Evolutionary conservation across 1,140 invertebrate species (phyloP), one percentile per base, ranked within the genome.

Genomic region (Neodiprion fabricii): DNA sequence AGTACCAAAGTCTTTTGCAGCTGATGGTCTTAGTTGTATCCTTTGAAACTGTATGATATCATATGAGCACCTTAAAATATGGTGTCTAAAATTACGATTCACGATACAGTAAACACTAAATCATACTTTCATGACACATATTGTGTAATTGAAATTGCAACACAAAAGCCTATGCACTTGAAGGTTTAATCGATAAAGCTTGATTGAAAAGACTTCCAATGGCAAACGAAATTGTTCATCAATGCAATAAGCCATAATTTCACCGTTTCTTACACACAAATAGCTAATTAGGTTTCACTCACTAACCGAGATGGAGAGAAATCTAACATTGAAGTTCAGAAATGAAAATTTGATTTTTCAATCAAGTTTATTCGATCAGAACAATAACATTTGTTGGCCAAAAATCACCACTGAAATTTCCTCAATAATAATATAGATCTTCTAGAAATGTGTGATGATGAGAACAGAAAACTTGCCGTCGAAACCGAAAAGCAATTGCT

Each of bases 1-100:
- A 71, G 89, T 95, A 53, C 94, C 95, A 8, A 94, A 94, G 81
- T 93, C 92, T 76, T 97, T 97, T 87, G 83, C 91, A 65, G 88
- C 90, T 71, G 96, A 97, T 91, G 96, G 96, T 2, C 88, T 97
- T 48, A 96, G 96, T 83, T 97, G 95, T 95, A 95, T 95, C 91
- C 91, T 93, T 92, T 90, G 76, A 75, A 77, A 75, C 71, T 69
- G 69, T 74, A 67, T 65, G 50, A 5, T 40, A 5, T 67, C 73
- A 49, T 69, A 70, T 48, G 61, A 23, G 47, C 5, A 49, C 61
- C 73, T 73, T 48, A 48, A 71, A 70, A 67, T 69, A 72, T 72
- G 48, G 71, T 50, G 75, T 73, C 48, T 66, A 48, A 73, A 67
- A 14, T 50, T 66, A 7, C 69, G 48, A 71, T 69, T 53, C 47